Evolutionary conservation across 2,113 vertebrate genomes (phyloP).

Genomic region (Dasyprocta punctata): DNA sequence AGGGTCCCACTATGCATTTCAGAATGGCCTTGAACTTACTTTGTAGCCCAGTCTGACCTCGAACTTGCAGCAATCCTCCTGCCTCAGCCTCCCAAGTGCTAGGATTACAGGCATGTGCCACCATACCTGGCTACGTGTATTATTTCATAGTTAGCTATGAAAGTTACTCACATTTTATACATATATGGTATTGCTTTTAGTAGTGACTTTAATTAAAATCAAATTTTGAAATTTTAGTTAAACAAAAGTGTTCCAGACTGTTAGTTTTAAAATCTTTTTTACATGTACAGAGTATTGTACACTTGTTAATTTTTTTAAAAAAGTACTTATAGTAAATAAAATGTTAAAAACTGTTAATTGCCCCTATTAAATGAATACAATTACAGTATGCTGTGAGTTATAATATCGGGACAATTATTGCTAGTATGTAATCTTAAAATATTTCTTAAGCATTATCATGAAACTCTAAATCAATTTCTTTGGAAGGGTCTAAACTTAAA

Average conservation of each 20-base stretch:
- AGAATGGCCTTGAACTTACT: too few relatives aligned
- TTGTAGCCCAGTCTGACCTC: too few relatives aligned
- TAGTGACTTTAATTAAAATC: slow-evolving; percentile 43
- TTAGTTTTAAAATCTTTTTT: slow-evolving; percentile 55
- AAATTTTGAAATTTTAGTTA: slow-evolving; percentile 42
- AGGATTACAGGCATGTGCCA: too few relatives aligned
- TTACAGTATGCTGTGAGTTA: background rate
- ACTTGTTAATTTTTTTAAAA: background rate
- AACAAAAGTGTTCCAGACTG: background rate
- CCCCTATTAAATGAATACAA: background rate
- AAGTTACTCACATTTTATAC: slow-evolving; percentile 50
- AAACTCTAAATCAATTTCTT: background rate
- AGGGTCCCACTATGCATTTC: too few relatives aligned
- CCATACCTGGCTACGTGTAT: background rate
- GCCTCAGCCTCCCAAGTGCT: too few relatives aligned
- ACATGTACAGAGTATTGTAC: background rate
- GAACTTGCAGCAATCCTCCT: too few relatives aligned
- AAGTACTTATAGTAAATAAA: slow-evolving; percentile 50
- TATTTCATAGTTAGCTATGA: slow-evolving; percentile 70
- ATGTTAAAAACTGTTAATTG: slow-evolving; percentile 39
- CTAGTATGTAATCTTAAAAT: slow-evolving; percentile 28
- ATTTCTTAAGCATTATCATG: background rate
- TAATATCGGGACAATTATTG: slow-evolving; percentile 8
- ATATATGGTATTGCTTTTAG: slow-evolving; percentile 37
- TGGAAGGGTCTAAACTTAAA: background rate